Evolutionary conservation across 23 tunicate genomes (phyloP), one percentile per base, ranked within the genome.

Genomic region (Aplidium turbinatum): DNA sequence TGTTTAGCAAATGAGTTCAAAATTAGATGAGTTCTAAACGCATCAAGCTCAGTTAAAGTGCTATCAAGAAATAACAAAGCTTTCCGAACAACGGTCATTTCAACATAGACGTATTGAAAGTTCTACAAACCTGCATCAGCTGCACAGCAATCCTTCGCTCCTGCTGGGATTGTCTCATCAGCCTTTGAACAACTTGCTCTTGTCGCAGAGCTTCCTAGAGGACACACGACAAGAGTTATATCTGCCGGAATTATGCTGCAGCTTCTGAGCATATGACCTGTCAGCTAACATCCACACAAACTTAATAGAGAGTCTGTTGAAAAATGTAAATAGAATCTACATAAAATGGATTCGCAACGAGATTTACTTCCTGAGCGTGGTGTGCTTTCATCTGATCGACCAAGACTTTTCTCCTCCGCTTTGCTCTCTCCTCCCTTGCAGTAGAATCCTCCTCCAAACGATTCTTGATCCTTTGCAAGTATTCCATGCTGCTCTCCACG

Each of bases 381-480:
- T 91, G 97, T 3, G 97, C 97, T 74, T 91, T 91, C 97, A 91
- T 91, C 75, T 91, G 97, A 50, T 91, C 97, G 32, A 91, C 91
- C 38, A 91, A 72, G 19, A 91, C 90, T 51, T 91, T 91, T 57
- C 97, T 84, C 40, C 97, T 77, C 33, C 97, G 35, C 40, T 91
- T 91, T 0, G 97, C 90, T 32, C 97, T 68, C 68, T 84, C 97
- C 33, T 91, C 97, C 21, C 91, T 39, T 3, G 97, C 97, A 9
- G 78, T 72, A 11, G 82, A 45, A 63, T 91, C 97, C 75, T 91
- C 97, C 35, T 80, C 83, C 35, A 91, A 57, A 13, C 91, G 66
- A 68, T 70, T 77, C 60, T 91, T 91, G 47, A 91, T 91, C 33
- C 85, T 65, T 56, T 78, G 77, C 27, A 91, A 69, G 52, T 84